Evolutionary conservation across 2,888 invertebrate species (phyloP).

Genomic region (Calameuta filiformis): DNA sequence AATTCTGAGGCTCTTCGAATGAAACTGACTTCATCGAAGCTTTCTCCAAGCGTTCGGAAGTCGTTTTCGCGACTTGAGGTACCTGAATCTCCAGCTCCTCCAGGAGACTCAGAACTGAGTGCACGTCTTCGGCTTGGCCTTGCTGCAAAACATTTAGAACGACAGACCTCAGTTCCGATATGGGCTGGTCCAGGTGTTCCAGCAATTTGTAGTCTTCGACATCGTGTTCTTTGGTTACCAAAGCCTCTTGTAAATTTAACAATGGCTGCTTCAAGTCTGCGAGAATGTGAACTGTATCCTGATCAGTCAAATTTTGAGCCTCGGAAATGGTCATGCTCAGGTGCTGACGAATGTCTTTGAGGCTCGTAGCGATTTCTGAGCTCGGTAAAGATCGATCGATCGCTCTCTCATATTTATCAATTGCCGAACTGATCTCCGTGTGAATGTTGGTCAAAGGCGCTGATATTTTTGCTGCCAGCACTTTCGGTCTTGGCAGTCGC

Average conservation of each 20-base stretch:
- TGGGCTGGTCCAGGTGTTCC: slow-evolving; percentile 10
- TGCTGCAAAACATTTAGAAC: slow-evolving; percentile 8
- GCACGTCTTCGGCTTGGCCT: slow-evolving; percentile 12
- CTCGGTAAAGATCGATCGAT: neutral
- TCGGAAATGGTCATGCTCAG: slow-evolving; percentile 2
- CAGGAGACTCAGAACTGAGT: slow-evolving; percentile 9
- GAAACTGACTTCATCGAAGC: slow-evolving; percentile 14
- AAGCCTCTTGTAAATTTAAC: slow-evolving; percentile 13
- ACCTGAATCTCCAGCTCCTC: slow-evolving; percentile 15
- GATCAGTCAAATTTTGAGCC: slow-evolving; percentile 10
- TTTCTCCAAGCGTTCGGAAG: slow-evolving; percentile 6
- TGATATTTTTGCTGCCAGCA: slow-evolving; percentile 7
- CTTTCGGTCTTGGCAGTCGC: neutral
- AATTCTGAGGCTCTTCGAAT: slow-evolving; percentile 35
- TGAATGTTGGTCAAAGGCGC: slow-evolving; percentile 10
- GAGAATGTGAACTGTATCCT: slow-evolving; percentile 10
- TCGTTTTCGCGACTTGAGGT: slow-evolving; percentile 8
- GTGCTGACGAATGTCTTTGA: slow-evolving; percentile 14
- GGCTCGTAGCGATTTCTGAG: slow-evolving; percentile 3
- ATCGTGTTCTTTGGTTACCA: slow-evolving; percentile 1
- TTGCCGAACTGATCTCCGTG: slow-evolving; percentile 7
- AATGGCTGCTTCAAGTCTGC: slow-evolving; percentile 14
- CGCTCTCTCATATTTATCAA: slow-evolving; percentile 9
- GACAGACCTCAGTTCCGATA: slow-evolving; percentile 12
- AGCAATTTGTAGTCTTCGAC: slow-evolving; percentile 9